Base-by-base conservation (phyloP, 2,888 invertebrate species). In the Drepanosiphum platanoidis region DNA sequence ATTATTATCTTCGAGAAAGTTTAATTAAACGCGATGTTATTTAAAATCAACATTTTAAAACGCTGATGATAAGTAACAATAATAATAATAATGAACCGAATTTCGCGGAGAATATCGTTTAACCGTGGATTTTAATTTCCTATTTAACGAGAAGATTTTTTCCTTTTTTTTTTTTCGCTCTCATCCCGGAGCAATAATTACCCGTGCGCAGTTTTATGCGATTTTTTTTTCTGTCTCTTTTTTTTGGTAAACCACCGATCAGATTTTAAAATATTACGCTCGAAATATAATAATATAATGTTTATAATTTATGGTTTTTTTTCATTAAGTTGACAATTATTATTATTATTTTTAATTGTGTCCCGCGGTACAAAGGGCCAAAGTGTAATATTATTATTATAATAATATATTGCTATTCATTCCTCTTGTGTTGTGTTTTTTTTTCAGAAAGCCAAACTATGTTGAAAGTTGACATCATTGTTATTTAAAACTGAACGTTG, bases 271-370 rank as follows among this genome's bases (percentile, higher is more conserved):
- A 46, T 46, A 79, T 46, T 78, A 39, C 13, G 1, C 32, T 0
- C 7, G 22, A 27, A 18, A 39, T n/a, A n/a, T n/a, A n/a, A n/a
- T n/a, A n/a, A n/a, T n/a, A n/a, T 30, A 64, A 32, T 39, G 3
- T 61, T 75, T 42, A 18, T 61, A 36, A 78, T 78, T 64, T 66
- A 42, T 64, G 39, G 22, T 64, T 32, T 66, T 32, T 66, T 79
- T 79, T 22, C 18, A 66, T 46, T 68, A 46, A 79, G 46, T 66
- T n/a, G 34, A 32, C 64, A 78, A 66, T 32, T 32, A 66, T 78
- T 64, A 66, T 78, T 64, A 78, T 79, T 46, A 42, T 68, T 79
- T 78, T n/a, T 34, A 68, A 79, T n/a, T 46, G 3, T n/a, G 32
- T 34, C 9, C 15, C n/a, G 11, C n/a, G n/a, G n/a, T 15, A 68